Base-by-base conservation (phyloP, 1,140 invertebrate genomes). In the Drosophila lini region DNA sequence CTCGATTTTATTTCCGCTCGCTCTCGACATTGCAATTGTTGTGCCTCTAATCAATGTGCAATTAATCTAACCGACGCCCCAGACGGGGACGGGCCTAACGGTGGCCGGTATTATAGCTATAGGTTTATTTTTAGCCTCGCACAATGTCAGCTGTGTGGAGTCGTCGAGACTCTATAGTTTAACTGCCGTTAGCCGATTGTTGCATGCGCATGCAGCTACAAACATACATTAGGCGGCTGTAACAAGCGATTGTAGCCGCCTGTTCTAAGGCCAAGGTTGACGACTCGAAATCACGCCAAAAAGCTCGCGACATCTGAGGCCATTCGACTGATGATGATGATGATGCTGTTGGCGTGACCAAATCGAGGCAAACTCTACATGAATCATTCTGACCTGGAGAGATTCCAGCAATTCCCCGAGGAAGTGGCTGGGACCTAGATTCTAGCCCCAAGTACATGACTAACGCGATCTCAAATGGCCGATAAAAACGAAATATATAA, bases 211-310 rank as follows among this genome's bases (percentile, higher is more conserved):
- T 65, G 16, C 69, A 56, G 32, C 68, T 7, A 19, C 31, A 13
- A 52, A n/a, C 45, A n/a, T 68, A 52, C 53, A 57, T 38, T 44
- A 25, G 36, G 25, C 56, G 57, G 52, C 36, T 40, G 32, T 38
- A 19, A 48, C 59, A 52, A 53, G 19, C 52, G 52, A 50, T 65
- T 42, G 73, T 41, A 60, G 42, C 57, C 60, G 42, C 60, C 67
- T 41, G 68, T 82, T 80, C 79, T 88, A 88, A 86, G 82, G 82
- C 83, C 83, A 86, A 83, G 83, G 82, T 80, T 69, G 47, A 19
- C 58, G 67, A 56, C 47, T 58, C 74, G 85, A 88, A 73, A 70
- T 80, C 76, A 80, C 62, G 78, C 60, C 78, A 78, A 86, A 88
- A 82, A 57, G 48, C 65, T 69, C 48, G 68, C 85, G 82, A 85